Base-by-base conservation (phyloP, 2,113 vertebrate genomes). In the Camelus dromedarius region DNA sequence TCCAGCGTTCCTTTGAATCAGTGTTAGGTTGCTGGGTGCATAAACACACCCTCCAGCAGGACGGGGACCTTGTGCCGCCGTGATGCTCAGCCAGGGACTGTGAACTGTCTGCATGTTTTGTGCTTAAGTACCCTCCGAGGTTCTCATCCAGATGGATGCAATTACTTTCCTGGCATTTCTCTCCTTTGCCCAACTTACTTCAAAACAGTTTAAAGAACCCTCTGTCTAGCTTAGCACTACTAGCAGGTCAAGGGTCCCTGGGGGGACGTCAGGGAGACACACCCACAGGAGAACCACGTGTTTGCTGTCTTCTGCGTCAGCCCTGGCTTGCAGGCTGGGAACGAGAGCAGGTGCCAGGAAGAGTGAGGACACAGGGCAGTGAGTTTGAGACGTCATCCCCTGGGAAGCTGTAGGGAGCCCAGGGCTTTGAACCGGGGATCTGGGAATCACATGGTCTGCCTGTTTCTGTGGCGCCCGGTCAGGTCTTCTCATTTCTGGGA, bases 201-300 rank as follows among this genome's bases (percentile, higher is more conserved):
- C 70, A 28, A 14, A 64, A 35, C 75, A 0, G 0, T 3, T 46
- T 22, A 16, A 16, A 42, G 56, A 30, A 1, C 0, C 42, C 13
- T 0, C 6, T 14, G 2, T 38, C 28, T 24, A 20, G 24, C 46
- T 12, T 20, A 14, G 70, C 10, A 0, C 35, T 13, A 24, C 20
- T 9, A 10, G 30, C 2, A 5, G 38, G 32, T 2, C 0, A 5
- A 4, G 14, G 81, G n/a, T 1, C n/a, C 66, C 66, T 20, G 66
- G 18, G 9, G 66, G 35, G 66, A 9, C 18, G n/a, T 19, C n/a
- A n/a, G n/a, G 20, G 0, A 11, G 35, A 12, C 15, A 14, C 14
- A 0, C n/a, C 52, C 14, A 38, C 54, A 1, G 0, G 0, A 9
- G 54, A 35, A 8, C 28, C n/a, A 1, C 35, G 1, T 0, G 0